These are phyloP conservation scores for Triops cancriformis DNA, from an alignment of 1,140 invertebrate species.

Conservation along the genomic window DNA sequence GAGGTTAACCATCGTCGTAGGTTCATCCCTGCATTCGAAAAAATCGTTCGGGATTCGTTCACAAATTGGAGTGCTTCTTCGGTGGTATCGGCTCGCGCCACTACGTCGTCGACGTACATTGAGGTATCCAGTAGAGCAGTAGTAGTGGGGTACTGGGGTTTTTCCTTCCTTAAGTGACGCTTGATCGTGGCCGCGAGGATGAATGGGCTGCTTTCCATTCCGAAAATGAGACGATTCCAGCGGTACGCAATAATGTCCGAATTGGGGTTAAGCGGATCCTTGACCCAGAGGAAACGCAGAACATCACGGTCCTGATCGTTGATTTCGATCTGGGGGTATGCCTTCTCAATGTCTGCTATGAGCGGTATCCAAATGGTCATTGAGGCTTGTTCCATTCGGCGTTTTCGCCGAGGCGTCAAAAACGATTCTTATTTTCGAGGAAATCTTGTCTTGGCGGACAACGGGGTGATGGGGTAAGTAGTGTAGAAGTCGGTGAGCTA, in stretches of 20 bases:
- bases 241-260: conserved; percentile 20
- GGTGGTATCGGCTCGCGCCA: conserved; percentile 28
- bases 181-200: conserved; percentile 34
- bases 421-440: not conserved
- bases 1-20: conserved; percentile 32
- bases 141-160: not conserved
- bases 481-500: not conserved
- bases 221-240: conserved; percentile 33
- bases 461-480: conserved; percentile 35
- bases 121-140: conserved; percentile 28
- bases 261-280: not conserved
- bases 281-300: conserved; percentile 28
- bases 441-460: conserved; percentile 28
- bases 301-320: conserved; percentile 32
- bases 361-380: conserved; percentile 33
- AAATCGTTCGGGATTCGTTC: conserved; percentile 24
- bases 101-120: conserved; percentile 29
- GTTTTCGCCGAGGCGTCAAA: not conserved
- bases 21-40: conserved; percentile 33
- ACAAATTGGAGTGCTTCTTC: conserved; percentile 32
- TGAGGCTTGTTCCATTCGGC: not conserved
- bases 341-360: conserved; percentile 40
- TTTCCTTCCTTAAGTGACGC: conserved; percentile 18
- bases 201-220: conserved; percentile 37
- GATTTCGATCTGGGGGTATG: conserved; percentile 39